Evolutionary conservation across 2,113 vertebrate genomes (phyloP), one percentile per base, ranked within the genome.

Genomic region (Corythoichthys haematopterus): DNA sequence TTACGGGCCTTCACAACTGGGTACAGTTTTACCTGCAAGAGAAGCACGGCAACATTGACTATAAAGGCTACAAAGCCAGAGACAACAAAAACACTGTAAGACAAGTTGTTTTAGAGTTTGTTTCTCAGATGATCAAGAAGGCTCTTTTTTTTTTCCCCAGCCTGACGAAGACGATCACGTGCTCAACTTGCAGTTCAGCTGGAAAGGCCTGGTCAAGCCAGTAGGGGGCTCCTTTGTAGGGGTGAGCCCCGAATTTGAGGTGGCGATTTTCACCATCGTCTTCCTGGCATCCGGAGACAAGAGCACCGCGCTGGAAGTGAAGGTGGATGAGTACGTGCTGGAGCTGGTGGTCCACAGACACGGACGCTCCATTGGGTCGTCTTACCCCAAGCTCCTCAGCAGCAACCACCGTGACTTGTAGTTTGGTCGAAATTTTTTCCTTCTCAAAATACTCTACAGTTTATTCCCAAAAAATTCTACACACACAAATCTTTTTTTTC

Each of bases 21-120:
- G 83, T 96, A 57, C 93, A 94, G 78, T 95, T 96, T 86, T 95
- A 94, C 83, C 87, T 94, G 72, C 93, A 95, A 87, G 93, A 95
- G 72, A 95, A 94, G 67, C 77, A 3, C 0, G 70, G 80, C 1
- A 80, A 92, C 20, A 86, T 94, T 3, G 94, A 94, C 79, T 94
- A 95, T 75, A 95, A 93, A 73, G 94, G 94, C 62, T 95, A 93
- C 4, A 86, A 94, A 67, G 71, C 91, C 59, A 81, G 60, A 58
- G 89, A 75, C 71, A 81, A 90, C 46, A 94, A 93, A 84, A 79
- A 79, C 52, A 91, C 81, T 61, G 93, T 94, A 85, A 86, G 90
- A 80, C 6, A 59, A 28, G 20, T 28, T 28, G 20, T 28, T 28
- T 28, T 28, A 28, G 20, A 28, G 20, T 28, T 28, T 28, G 20